These are phyloP conservation scores for Paracentrotus lividus DNA, from an alignment of 53 echinoderm and acorn worm genomes.

Conservation along the genomic window DNA sequence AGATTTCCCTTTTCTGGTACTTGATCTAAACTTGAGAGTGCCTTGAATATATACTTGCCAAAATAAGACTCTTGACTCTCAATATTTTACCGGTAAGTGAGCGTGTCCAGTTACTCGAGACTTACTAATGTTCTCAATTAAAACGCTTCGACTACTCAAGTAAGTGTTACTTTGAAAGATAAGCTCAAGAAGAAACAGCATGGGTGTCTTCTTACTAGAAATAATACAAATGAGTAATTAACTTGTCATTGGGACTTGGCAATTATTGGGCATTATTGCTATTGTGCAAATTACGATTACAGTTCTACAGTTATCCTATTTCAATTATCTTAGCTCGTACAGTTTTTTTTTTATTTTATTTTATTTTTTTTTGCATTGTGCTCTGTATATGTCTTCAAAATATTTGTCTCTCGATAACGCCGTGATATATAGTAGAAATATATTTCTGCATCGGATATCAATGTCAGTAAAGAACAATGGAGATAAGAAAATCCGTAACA, in stretches of 20 bases:
- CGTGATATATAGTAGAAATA: too few relatives aligned
- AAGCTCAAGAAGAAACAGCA: neutral
- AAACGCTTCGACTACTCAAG: neutral
- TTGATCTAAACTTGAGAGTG: neutral
- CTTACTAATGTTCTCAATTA: neutral
- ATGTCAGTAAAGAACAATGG: too few relatives aligned
- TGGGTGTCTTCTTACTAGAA: neutral
- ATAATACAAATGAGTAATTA: neutral
- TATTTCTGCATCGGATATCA: too few relatives aligned
- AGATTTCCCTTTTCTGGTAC: slow-evolving; percentile 32
- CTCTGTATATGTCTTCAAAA: too few relatives aligned
- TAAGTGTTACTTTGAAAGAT: neutral
- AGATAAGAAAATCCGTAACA: too few relatives aligned
- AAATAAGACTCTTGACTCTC: slow-evolving; percentile 23
- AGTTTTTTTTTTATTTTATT: too few relatives aligned
- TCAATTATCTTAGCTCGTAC: too few relatives aligned
- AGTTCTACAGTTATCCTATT: neutral
- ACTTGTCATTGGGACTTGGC: neutral
- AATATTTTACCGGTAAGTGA: neutral
- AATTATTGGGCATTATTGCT: neutral
- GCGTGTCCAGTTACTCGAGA: slow-evolving; percentile 10
- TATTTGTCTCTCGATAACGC: too few relatives aligned
- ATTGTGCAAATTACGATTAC: too few relatives aligned
- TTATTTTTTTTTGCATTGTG: too few relatives aligned
- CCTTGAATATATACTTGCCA: slow-evolving; percentile 16